Base-by-base conservation (phyloP, 2,888 invertebrate genomes). In the Chymomyza fuscimana region DNA sequence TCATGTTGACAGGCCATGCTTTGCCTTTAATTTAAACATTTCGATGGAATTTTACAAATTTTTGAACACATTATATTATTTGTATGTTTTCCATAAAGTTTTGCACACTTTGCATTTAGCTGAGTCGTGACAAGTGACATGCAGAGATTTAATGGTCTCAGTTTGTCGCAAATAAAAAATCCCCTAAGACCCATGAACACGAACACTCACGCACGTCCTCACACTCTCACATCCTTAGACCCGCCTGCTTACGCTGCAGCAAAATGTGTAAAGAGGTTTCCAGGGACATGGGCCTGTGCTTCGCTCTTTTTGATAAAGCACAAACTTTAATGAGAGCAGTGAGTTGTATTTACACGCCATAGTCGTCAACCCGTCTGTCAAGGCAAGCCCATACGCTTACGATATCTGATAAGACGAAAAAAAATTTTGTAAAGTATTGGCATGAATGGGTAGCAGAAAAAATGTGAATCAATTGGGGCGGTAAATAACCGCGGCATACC, bases 241-340 rank as follows among this genome's bases (percentile, higher is more conserved):
- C 19, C 19, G 19, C 19, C 40, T 40, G 40, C 40, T 40, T 7
- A 40, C 10, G 40, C 40, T 12, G 32, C 32, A 32, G 32, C 40
- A 46, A 10, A 46, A 0, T 12, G 40, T 7, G 2, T 1, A 46
- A 1, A 46, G 12, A 46, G 12, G 40, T 46, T 36, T 9, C 9
- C 12, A 12, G 12, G 12, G 12, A 46, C 40, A 46, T 1, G 6
- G 12, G 52, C 62, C 52, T 78, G 60, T 9, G 50, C 29, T 58
- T 19, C 36, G 58, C 68, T 40, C 63, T 54, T 22, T 54, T 61
- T 78, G 79, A 78, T 76, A 71, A 71, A 63, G 56, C 67, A 67
- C 67, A 56, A 46, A 46, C 40, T 46, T 46, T 46, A 46, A 46
- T 46, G 12, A 46, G 12, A 12, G 40, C 40, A 46, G 12, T 46